Evolutionary conservation across 2,797 vertebrate genomes (phyloP), one percentile per base, ranked within the genome.

Genomic region (Acropternis orthonyx): DNA sequence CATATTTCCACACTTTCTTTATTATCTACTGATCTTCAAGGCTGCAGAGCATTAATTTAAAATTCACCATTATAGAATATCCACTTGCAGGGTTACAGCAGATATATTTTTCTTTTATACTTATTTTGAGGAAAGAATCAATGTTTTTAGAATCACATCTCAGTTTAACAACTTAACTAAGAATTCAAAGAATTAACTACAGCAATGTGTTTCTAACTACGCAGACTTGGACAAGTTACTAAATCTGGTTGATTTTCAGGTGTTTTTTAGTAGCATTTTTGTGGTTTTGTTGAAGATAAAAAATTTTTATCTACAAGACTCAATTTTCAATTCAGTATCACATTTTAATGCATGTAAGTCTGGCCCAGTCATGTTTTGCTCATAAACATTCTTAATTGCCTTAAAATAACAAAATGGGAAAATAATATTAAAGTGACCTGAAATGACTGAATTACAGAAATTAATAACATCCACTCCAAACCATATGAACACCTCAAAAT

Each of bases 121-220:
- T 73, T 89, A 77, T 89, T 95, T 94, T 88, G 16, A 78, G 62
- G 75, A 76, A 85, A 86, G 32, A 94, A 76, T 74, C 44, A 37
- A 75, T 28, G 26, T 43, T 82, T 93, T 95, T 78, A 88, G 83
- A 94, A 68, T 62, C 73, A 85, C 68, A 91, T 41, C 51, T 44
- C 43, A 76, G 30, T 14, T 83, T 89, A 82, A 66, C 43, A 65
- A 86, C 5, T 86, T 58, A 83, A 92, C 44, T 73, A 93, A 62
- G 16, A 88, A 54, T 75, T 85, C 10, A 8, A 34, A 76, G 74
- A 92, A 96, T 86, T 96, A 90, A 87, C 26, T 46, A 37, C 27
- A 52, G 28, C 20, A 54, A 51, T 34, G 16, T 65, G 22, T 75
- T 94, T 92, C 12, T 55, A 89, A 77, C 46, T 59, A 7, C 41